Percentiles rank a stretch among this genome's conserved stretches.
Conservation (phyloP, 2,113 vertebrate species). For the Phaethornis superciliosus region DNA sequence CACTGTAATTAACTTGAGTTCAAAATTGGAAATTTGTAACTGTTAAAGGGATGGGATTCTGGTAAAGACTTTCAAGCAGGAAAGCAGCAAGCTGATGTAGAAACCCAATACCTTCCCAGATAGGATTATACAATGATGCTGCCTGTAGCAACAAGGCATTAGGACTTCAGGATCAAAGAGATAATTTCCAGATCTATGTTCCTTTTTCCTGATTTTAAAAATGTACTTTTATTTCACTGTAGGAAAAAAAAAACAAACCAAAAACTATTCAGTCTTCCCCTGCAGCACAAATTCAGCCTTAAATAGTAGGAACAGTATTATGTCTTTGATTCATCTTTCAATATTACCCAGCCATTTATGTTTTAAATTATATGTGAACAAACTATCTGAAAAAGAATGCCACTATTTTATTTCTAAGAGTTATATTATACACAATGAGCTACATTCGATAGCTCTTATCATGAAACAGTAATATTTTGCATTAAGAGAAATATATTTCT, state of each 20-base stretch:
- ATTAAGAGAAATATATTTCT: slow-evolving; percentile 6
- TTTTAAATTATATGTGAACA: background rate
- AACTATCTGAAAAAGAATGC: background rate
- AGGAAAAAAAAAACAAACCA: background rate
- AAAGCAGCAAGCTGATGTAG: background rate
- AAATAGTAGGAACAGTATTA: background rate
- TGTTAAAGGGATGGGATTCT: background rate
- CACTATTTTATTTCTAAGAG: slow-evolving; percentile 15
- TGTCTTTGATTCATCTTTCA: background rate
- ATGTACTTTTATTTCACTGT: background rate
- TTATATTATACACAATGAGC: background rate
- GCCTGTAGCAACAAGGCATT: background rate
- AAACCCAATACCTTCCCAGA: background rate
- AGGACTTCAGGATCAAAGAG: background rate
- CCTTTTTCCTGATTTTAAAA: background rate
- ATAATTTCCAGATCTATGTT: background rate
- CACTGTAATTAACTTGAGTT: background rate
- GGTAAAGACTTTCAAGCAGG: background rate
- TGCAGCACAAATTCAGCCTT: background rate
- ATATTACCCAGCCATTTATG: background rate
- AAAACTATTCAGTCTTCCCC: background rate
- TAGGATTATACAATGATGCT: background rate
- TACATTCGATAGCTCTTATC: background rate
- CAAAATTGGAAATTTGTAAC: background rate
- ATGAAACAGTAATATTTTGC: slow-evolving; percentile 8